Percentiles rank a stretch among this genome's conserved stretches.
phyloP scores from a whole-genome alignment of 2,113 vertebrate species.

The Tichodroma muraria region DNA sequence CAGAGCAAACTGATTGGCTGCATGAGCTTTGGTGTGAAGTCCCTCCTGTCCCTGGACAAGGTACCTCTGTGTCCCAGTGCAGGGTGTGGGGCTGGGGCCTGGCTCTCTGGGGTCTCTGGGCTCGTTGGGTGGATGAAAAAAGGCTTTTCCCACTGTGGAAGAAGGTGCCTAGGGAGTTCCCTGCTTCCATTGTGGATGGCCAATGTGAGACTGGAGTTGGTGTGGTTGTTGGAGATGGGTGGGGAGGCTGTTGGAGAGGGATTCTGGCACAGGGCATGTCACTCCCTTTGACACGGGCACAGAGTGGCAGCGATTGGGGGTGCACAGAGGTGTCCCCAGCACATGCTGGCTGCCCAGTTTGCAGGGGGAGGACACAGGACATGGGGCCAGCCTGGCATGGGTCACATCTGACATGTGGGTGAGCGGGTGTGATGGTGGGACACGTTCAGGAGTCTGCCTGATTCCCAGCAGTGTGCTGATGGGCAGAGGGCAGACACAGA shows the following conservation, averaged over 20 bases:
- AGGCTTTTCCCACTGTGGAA: not conserved
- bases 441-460: accelerated
- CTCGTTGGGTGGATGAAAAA: not conserved
- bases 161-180: not conserved
- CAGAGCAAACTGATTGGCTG: slow-evolving; percentile 78
- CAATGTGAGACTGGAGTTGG: not conserved
- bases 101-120: not conserved
- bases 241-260: not conserved
- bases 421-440: not conserved
- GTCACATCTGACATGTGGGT: not conserved
- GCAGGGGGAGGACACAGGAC: not conserved
- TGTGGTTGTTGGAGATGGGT: not conserved
- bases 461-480: not conserved
- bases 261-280: not conserved
- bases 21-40: slow-evolving; percentile 88
- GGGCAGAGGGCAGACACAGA: not conserved
- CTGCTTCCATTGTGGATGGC: not conserved
- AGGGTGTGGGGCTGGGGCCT: not conserved
- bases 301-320: not conserved
- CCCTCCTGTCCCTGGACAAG: slow-evolving; percentile 81
- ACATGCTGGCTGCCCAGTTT: not conserved
- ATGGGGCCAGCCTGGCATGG: not conserved
- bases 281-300: not conserved
- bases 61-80: not conserved
- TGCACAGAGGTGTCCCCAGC: not conserved